Evolutionary conservation across 2,113 vertebrate species (phyloP).

Genomic region (Oreochromis tanganicae): DNA sequence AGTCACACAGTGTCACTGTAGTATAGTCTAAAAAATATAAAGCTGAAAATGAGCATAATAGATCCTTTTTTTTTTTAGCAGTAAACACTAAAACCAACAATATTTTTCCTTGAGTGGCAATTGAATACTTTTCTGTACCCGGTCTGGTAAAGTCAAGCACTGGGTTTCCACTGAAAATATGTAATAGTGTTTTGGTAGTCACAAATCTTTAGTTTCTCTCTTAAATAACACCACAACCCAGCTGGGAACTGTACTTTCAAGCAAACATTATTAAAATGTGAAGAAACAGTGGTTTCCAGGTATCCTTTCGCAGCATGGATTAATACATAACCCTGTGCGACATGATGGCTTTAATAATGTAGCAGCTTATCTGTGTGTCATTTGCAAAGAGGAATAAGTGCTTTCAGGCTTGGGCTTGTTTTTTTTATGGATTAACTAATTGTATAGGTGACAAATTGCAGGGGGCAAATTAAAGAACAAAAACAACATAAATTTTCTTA

Average conservation of each 20-base stretch:
- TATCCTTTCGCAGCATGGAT: neutral
- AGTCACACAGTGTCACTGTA: neutral
- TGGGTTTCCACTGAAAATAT: neutral
- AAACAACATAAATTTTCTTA: neutral
- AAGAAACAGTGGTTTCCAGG: neutral
- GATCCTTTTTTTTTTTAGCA: neutral
- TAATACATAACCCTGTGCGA: neutral
- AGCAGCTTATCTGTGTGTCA: neutral
- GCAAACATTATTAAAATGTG: neutral
- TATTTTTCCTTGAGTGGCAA: neutral
- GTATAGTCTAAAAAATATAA: neutral
- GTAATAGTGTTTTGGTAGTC: neutral
- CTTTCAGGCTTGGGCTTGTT: neutral
- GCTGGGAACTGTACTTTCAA: neutral
- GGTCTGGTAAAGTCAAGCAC: neutral
- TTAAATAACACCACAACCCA: neutral
- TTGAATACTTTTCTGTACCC: neutral
- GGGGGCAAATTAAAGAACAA: neutral
- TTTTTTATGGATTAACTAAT: neutral
- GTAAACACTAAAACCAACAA: neutral
- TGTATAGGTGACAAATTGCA: neutral
- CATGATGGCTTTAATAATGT: neutral
- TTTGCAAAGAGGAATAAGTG: neutral
- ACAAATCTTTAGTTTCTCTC: neutral
- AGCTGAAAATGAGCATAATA: neutral